phyloP scores from a whole-genome alignment of 2,888 invertebrate species.

The Andrena bucephala region DNA sequence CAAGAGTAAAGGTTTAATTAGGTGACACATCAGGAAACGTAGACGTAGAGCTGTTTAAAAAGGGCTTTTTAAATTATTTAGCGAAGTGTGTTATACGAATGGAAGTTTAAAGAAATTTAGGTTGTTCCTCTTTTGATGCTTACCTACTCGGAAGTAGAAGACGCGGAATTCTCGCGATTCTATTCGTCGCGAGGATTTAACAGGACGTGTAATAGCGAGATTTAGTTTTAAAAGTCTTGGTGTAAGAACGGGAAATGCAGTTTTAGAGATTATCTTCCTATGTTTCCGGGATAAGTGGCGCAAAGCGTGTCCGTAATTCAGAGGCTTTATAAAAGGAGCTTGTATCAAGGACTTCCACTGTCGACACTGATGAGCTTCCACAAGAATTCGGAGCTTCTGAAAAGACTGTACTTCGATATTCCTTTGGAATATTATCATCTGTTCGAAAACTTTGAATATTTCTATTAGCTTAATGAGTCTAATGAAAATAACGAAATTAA shows the following conservation, averaged over 20 bases:
- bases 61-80: constrained; percentile 31
- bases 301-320: constrained; percentile 39
- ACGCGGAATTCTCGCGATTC: constrained; percentile 30
- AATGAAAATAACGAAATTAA: too few relatives aligned
- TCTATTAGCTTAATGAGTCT: not conserved
- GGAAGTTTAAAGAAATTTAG: constrained; percentile 39
- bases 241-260: constrained; percentile 27
- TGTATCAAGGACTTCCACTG: constrained; percentile 6
- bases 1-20: not conserved
- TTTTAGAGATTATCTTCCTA: constrained; percentile 38
- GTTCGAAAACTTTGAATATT: not conserved
- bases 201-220: constrained; percentile 41
- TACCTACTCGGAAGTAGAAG: not conserved
- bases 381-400: not conserved
- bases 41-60: not conserved
- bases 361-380: not conserved
- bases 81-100: constrained; percentile 1
- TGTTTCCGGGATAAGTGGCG: constrained; percentile 33
- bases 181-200: constrained; percentile 41
- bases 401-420: not conserved
- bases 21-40: not conserved
- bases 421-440: not conserved
- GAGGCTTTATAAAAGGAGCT: not conserved
- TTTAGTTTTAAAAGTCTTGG: constrained; percentile 51
- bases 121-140: constrained; percentile 27